phyloP scores from a whole-genome alignment of 2,888 invertebrate species.

The Dasypolia templi region DNA sequence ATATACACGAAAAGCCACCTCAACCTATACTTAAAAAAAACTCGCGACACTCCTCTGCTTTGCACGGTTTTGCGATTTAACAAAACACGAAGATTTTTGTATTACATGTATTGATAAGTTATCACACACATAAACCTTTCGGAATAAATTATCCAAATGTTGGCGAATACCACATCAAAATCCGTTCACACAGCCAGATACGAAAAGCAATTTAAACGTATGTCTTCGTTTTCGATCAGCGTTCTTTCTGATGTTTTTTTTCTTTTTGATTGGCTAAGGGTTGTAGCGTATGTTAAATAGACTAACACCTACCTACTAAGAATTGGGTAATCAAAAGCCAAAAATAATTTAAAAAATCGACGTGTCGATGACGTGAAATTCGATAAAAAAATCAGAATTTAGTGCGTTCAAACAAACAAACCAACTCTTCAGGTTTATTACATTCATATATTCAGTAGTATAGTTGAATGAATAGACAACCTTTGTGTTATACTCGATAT shows the following conservation, averaged over 20 bases:
- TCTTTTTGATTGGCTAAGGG: not conserved
- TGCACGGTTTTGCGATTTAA: too few species aligned
- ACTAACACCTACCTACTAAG: not conserved
- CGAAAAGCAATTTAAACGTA: too few species aligned
- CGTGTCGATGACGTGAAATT: too few species aligned
- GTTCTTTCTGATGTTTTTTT: not conserved
- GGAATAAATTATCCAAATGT: too few species aligned
- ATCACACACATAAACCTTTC: too few species aligned
- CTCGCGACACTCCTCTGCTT: too few species aligned
- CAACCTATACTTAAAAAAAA: too few species aligned
- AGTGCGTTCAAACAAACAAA: not conserved
- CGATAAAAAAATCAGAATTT: too few species aligned
- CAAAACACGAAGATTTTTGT: too few species aligned
- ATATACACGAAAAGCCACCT: too few species aligned
- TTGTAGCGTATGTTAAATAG: not conserved
- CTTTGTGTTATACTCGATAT: constrained; percentile 20
- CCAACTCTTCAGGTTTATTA: not conserved
- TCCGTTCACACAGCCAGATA: not conserved
- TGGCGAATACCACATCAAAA: not conserved
- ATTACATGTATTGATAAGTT: not conserved
- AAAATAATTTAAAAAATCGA: too few species aligned
- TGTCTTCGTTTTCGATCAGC: too few species aligned
- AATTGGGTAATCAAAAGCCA: not conserved
- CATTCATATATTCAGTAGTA: not conserved
- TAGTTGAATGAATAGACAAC: constrained; percentile 12